Evolutionary conservation across 2,888 invertebrate genomes (phyloP).

Genomic region (Therioaphis trifolii): DNA sequence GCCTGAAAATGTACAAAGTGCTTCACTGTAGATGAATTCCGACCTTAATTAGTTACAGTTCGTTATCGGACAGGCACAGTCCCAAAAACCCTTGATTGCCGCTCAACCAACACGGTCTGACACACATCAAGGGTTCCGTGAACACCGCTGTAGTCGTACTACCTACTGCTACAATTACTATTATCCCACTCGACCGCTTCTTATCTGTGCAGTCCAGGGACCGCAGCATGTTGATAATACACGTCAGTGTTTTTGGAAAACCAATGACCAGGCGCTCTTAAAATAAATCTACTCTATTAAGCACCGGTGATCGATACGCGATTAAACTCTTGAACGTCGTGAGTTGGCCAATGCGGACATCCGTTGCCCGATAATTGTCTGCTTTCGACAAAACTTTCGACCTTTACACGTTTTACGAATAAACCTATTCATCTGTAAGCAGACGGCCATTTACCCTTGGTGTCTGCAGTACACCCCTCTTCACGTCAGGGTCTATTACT

Average conservation of each 20-base stretch:
- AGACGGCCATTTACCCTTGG: no score
- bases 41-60: constrained; percentile 50
- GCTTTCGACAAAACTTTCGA: background rate
- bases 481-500: no score
- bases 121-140: constrained; percentile 29
- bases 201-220: constrained; percentile 38
- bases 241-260: background rate
- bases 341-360: background rate
- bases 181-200: background rate
- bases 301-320: background rate
- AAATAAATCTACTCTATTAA: background rate
- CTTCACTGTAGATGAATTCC: background rate
- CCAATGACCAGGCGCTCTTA: background rate
- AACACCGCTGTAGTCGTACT: background rate
- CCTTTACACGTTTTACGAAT: no score
- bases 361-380: no score
- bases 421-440: no score
- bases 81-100: constrained; percentile 31
- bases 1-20: constrained; percentile 5
- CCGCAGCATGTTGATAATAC: background rate
- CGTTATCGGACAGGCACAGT: constrained; percentile 42
- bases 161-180: background rate
- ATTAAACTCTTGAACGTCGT: background rate
- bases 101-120: background rate
- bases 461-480: no score